These are phyloP conservation scores for Adelges cooleyi DNA, from an alignment of 1,140 invertebrate species.

Conservation along the genomic window DNA sequence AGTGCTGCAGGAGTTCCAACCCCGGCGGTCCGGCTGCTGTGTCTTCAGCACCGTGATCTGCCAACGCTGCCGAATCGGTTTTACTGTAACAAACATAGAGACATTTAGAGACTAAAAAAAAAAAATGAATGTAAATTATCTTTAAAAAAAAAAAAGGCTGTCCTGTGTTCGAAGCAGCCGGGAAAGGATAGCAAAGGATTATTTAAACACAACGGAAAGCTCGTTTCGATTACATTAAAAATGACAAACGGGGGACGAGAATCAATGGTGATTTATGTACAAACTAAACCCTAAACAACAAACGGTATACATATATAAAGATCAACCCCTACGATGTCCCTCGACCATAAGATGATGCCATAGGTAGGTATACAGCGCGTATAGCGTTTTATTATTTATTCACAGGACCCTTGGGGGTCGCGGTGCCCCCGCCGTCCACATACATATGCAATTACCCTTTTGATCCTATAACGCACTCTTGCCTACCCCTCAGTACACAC, in stretches of 20 bases:
- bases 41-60: background rate
- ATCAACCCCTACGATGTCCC: background rate
- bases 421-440: background rate
- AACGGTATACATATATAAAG: too few relatives aligned
- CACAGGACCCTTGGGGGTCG: constrained; percentile 13
- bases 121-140: too few relatives aligned
- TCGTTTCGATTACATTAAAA: too few relatives aligned
- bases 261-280: too few relatives aligned
- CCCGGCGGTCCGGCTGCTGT: background rate
- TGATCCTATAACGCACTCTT: constrained; percentile 8
- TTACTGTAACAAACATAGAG: background rate
- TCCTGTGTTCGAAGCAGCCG: too few relatives aligned
- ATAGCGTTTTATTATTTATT: constrained; percentile 25
- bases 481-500: background rate
- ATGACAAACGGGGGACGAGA: too few relatives aligned
- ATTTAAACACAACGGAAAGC: too few relatives aligned
- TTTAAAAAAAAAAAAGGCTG: too few relatives aligned
- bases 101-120: too few relatives aligned
- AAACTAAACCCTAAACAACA: too few relatives aligned
- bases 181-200: too few relatives aligned
- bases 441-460: constrained; percentile 18
- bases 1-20: background rate
- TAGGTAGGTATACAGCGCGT: background rate
- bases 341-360: background rate
- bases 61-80: background rate